Conservation (phyloP, 2,113 vertebrate genomes). For the Colossoma macropomum region DNA sequence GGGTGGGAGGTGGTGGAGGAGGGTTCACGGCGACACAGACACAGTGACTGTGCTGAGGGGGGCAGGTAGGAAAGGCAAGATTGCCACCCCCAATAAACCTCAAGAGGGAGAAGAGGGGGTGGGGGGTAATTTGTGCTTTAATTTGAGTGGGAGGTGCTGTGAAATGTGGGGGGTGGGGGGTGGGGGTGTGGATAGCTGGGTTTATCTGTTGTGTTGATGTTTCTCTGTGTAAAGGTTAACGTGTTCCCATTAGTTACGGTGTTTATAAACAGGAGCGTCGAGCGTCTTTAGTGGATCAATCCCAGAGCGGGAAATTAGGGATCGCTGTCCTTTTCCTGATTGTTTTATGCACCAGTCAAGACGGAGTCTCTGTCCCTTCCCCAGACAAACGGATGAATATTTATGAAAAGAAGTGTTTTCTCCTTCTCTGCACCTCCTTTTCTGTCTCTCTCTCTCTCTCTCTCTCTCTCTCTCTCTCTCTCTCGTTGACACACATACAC, state of each 20-base stretch:
- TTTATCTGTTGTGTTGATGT: constrained; percentile 37
- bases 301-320: constrained; percentile 12
- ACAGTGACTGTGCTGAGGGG: neutral
- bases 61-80: neutral
- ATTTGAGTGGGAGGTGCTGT: constrained; percentile 16
- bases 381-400: constrained; percentile 48
- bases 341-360: constrained; percentile 7
- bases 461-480: constrained; percentile 30
- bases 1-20: neutral
- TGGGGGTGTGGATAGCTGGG: neutral
- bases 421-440: neutral
- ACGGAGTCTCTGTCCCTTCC: neutral
- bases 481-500: constrained; percentile 16
- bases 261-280: constrained; percentile 1
- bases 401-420: constrained; percentile 12
- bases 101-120: neutral
- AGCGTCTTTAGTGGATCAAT: neutral
- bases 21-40: neutral
- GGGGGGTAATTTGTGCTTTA: constrained; percentile 31
- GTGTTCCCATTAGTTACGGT: constrained; percentile 35
- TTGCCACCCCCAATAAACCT: constrained; percentile 21
- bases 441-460: constrained; percentile 39
- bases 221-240: constrained; percentile 41
- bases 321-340: constrained; percentile 1
- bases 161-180: neutral